Percentiles rank a stretch among this genome's conserved stretches.
phyloP scores from a whole-genome alignment of 2,888 invertebrate genomes.

The Brenthis ino region DNA sequence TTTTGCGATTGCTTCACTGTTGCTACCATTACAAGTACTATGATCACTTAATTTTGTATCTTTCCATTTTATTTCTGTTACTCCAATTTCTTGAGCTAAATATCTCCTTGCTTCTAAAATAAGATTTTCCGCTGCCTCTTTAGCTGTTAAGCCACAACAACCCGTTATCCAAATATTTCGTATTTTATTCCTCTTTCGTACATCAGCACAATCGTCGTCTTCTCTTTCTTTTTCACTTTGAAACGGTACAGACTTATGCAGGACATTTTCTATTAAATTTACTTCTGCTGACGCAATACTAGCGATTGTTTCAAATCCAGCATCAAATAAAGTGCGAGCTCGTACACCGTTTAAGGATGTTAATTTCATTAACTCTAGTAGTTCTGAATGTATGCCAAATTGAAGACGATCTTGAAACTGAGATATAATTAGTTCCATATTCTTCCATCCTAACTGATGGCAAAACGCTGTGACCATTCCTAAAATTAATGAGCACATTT shows the following conservation, averaged over 20 bases:
- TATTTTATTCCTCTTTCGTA: constrained; percentile 85
- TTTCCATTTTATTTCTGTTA: constrained; percentile 87
- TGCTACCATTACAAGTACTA: constrained; percentile 12
- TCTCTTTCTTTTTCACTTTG: constrained; percentile 90
- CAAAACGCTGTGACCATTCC: constrained; percentile 99
- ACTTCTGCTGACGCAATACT: constrained; percentile 89
- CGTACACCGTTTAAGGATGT: constrained; percentile 91
- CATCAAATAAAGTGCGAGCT: constrained; percentile 91
- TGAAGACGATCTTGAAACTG: constrained; percentile 97
- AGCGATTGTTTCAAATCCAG: constrained; percentile 89
- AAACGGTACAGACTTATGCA: constrained; percentile 91
- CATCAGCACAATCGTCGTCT: constrained; percentile 85
- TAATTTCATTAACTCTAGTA: constrained; percentile 94
- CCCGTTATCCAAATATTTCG: constrained; percentile 91
- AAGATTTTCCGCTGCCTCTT: constrained; percentile 90
- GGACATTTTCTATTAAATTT: constrained; percentile 87
- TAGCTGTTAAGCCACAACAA: constrained; percentile 89
- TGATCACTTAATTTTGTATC: constrained; percentile 44
- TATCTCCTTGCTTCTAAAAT: constrained; percentile 89
- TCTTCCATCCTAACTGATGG: constrained; percentile 94
- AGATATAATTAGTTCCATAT: constrained; percentile 92
- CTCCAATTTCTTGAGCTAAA: constrained; percentile 88
- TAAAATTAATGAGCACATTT: constrained; percentile 54
- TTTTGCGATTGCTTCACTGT: background rate
- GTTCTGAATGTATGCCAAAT: constrained; percentile 95